phyloP scores from a whole-genome alignment of 2,113 vertebrate genomes.

The Mionectes macconnelli region DNA sequence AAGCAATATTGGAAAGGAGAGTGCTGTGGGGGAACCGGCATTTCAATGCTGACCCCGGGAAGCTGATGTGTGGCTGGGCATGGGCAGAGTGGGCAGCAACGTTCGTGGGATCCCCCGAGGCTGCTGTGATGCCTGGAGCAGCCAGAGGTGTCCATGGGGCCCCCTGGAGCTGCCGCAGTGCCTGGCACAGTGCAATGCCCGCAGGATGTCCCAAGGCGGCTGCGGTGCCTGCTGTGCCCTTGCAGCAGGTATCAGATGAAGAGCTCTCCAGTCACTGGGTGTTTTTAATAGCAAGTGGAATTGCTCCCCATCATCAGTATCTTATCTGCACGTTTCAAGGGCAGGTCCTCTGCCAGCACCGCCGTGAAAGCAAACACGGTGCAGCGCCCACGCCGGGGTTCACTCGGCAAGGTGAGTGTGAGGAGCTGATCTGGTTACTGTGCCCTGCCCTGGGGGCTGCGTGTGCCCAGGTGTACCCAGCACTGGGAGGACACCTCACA shows the following conservation, averaged over 20 bases:
- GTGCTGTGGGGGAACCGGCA: accelerated
- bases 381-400: accelerated
- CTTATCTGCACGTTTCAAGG: neutral
- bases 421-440: neutral
- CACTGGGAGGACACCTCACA: accelerated
- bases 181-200: neutral
- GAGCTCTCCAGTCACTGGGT: neutral
- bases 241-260: neutral
- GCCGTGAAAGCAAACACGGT: neutral
- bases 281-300: neutral
- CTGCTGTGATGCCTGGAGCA: neutral
- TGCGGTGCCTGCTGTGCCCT: neutral
- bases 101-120: accelerated
- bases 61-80: neutral
- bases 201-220: neutral
- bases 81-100: neutral
- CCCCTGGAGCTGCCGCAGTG: neutral
- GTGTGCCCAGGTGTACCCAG: accelerated
- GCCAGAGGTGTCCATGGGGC: neutral
- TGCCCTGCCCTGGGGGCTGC: accelerated
- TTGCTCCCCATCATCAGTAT: neutral
- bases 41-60: accelerated
- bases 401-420: neutral
- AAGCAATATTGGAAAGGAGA: neutral
- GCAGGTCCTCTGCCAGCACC: neutral